Evolutionary conservation across 2,113 vertebrate species (phyloP).

Genomic region (Upupa epops): DNA sequence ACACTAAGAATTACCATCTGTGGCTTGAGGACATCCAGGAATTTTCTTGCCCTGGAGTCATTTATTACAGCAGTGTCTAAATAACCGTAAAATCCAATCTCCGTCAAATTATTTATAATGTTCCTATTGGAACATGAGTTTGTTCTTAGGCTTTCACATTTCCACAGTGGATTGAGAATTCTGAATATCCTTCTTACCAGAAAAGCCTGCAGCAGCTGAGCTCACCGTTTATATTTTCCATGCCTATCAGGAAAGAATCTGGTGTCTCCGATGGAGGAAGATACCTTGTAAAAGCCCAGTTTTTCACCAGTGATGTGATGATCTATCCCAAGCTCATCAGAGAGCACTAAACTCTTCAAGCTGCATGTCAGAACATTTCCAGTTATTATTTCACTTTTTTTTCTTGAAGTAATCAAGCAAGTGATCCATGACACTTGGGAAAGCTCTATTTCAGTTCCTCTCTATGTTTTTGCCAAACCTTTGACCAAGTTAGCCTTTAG

Average conservation of each 20-base stretch:
- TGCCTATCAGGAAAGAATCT: conserved; percentile 3
- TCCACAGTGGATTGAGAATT: conserved; percentile 41
- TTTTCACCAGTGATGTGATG: conserved; percentile 8
- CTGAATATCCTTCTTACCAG: conserved; percentile 35
- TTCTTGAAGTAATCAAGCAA: conserved; percentile 15
- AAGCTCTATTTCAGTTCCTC: conserved; percentile 43
- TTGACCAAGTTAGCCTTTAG: conserved; percentile 29
- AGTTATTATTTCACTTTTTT: neutral
- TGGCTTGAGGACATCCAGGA: conserved; percentile 61
- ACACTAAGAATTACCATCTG: conserved; percentile 52
- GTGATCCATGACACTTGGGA: conserved; percentile 17
- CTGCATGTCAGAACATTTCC: conserved; percentile 33
- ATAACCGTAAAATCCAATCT: conserved; percentile 53
- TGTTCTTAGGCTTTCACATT: conserved; percentile 1
- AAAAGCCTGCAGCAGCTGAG: neutral
- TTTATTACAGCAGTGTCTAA: conserved; percentile 46
- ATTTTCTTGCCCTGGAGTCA: conserved; percentile 59
- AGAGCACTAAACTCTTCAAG: conserved; percentile 5
- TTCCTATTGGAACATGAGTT: conserved; percentile 44
- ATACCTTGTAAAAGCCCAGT: conserved; percentile 2
- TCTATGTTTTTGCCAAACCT: conserved; percentile 48
- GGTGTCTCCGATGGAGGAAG: neutral
- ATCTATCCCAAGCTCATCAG: neutral
- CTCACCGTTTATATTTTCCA: neutral
- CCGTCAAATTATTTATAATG: conserved; percentile 24